phyloP scores from a whole-genome alignment of 2,888 invertebrate genomes.

The Omphaloscelis lunosa region DNA sequence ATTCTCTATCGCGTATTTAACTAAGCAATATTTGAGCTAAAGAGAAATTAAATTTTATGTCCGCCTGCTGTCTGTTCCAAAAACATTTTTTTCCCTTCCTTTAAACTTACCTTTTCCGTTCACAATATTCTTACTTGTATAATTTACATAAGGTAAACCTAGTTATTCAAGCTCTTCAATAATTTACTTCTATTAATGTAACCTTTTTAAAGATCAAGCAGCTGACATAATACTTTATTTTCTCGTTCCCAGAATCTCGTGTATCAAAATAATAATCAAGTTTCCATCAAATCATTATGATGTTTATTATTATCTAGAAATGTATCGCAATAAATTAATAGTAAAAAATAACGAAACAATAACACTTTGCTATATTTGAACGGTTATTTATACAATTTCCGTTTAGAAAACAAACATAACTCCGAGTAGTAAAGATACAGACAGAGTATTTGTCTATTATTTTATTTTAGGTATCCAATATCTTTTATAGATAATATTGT shows the following conservation, averaged over 20 bases:
- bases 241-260: conserved; percentile 4
- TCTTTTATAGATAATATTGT: background rate
- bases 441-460: background rate
- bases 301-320: conserved; percentile 40
- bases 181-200: background rate
- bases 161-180: background rate
- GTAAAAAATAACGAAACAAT: conserved; percentile 7
- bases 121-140: background rate
- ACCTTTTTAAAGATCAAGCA: background rate
- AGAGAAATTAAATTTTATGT: background rate
- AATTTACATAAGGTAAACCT: background rate
- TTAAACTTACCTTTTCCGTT: background rate
- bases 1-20: background rate
- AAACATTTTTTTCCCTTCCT: background rate
- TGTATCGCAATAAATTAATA: too few relatives aligned
- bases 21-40: background rate
- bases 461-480: background rate
- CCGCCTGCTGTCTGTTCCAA: background rate
- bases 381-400: background rate
- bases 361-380: background rate
- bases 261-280: conserved; percentile 22
- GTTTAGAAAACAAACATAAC: background rate
- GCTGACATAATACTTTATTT: background rate
- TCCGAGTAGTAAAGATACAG: background rate
- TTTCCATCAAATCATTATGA: conserved; percentile 25